phyloP scores from a whole-genome alignment of 35 echinoderm and acorn worm species.

The Patiria miniata region DNA sequence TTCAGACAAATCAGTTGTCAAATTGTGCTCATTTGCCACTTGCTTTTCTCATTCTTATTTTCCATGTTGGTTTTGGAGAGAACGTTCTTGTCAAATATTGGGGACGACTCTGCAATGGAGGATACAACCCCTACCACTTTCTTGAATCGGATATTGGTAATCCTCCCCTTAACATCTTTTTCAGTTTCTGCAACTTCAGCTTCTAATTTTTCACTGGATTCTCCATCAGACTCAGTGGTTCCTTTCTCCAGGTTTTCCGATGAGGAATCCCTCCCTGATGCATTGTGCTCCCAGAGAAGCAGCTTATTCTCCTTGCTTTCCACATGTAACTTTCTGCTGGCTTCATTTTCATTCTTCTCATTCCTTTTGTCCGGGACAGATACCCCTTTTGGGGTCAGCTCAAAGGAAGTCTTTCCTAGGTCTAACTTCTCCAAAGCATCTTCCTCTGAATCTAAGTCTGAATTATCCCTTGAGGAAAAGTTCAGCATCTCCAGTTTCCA shows the following conservation, averaged over 20 bases:
- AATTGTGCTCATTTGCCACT: not conserved
- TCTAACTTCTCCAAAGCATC: constrained; percentile 53
- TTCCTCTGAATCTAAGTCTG: constrained; percentile 32
- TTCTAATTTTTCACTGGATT: constrained; percentile 78
- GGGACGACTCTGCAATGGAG: not conserved
- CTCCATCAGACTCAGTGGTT: constrained; percentile 53
- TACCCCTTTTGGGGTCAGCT: not conserved
- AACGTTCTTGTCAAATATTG: constrained; percentile 19
- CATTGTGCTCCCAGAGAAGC: constrained; percentile 23
- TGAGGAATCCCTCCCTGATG: not conserved
- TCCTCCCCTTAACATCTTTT: not conserved
- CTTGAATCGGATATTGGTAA: not conserved
- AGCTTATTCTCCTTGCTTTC: constrained; percentile 56
- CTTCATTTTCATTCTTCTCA: constrained; percentile 76
- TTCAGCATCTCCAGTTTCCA: constrained; percentile 31
- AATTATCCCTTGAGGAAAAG: constrained; percentile 23
- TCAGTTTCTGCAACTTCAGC: constrained; percentile 43
- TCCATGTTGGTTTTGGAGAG: not conserved
- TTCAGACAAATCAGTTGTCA: constrained; percentile 4
- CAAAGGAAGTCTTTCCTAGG: constrained; percentile 36
- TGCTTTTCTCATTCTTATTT: not conserved
- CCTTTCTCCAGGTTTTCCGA: constrained; percentile 40
- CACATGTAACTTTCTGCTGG: constrained; percentile 67
- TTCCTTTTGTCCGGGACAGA: constrained; percentile 36
- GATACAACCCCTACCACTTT: not conserved